Base-by-base conservation (phyloP, 2,888 invertebrate genomes). In the Plebejus anna region DNA sequence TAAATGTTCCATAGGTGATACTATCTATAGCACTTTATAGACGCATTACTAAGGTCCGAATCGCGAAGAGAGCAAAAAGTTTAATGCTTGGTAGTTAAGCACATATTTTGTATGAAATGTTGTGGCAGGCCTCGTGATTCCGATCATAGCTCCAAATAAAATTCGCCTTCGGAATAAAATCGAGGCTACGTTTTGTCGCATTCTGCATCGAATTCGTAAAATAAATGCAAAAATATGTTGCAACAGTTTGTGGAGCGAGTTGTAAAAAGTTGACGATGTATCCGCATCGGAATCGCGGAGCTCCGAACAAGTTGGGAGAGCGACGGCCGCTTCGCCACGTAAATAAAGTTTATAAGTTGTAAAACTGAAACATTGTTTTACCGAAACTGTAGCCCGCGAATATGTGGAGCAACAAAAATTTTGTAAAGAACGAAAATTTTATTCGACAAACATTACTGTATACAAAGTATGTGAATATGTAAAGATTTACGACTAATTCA, bases 181-280 rank as follows among this genome's bases (percentile, higher is more conserved):
- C 13, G 32, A 66, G 32, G 4, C 4, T 5, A 28, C 22, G 1
- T 66, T 13, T 32, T 13, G 32, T 32, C 7, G 13, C 16, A 32
- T 36, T 66, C 66, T 16, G 1, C 6, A 13, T 6, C 5, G 32
- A 47, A 72, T 72, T 72, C 72, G 47, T 11, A 72, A 47, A 72
- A 22, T 28, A 72, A 42, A 42, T 42, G n/a, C 42, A 73, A 72
- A 42, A 51, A 51, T 73, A 55, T 42, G 36, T 51, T 4, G 73
- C 73, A 73, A 32, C 28, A 73, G 73, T 73, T 73, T 55, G 47
- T 16, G 55, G 51, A 55, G 61, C 16, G 42, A 75, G 28, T 77
- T 78, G 47, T 81, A 83, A 80, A 88, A 90, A 91, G 90, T 92
- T 92, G 89, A 83, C 83, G 84, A 84, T 82, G 89, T 88, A 88